phyloP scores from a whole-genome alignment of 2,113 vertebrate genomes.

The Hypomesus transpacificus region DNA sequence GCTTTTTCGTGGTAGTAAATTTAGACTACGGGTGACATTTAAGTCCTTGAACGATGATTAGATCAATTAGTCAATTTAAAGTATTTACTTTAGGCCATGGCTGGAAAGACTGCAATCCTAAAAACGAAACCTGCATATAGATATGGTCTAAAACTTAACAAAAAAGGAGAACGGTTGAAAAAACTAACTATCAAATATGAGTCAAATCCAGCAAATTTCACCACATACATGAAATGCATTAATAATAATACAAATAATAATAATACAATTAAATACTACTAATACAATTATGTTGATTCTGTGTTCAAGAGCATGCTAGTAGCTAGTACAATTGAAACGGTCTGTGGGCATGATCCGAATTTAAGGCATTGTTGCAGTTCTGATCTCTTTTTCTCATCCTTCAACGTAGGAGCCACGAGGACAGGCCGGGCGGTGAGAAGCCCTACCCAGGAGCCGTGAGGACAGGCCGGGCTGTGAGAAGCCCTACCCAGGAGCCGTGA shows the following conservation, averaged over 20 bases:
- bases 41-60: neutral
- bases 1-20: too few species aligned
- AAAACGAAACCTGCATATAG: slow-evolving; percentile 15
- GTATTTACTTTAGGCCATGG: slow-evolving; percentile 19
- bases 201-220: neutral
- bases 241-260: too few species aligned
- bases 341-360: neutral
- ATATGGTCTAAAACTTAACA: slow-evolving; percentile 23
- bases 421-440: neutral
- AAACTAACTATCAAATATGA: slow-evolving; percentile 38
- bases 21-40: neutral
- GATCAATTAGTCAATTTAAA: slow-evolving; percentile 16
- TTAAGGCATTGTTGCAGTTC: neutral
- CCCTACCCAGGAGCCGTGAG: too few species aligned
- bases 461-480: neutral
- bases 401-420: neutral
- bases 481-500: too few species aligned
- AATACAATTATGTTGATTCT: too few species aligned
- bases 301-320: neutral
- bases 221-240: too few species aligned
- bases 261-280: too few species aligned
- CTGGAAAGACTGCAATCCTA: neutral
- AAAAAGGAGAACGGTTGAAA: slow-evolving; percentile 14
- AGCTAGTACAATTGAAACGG: neutral
- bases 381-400: neutral